A percentile compares a stretch with the other conserved stretches of the same genome.
These are phyloP conservation scores for Melanostoma mellinum DNA, from an alignment of 2,888 invertebrate genomes.

Conservation along the genomic window DNA sequence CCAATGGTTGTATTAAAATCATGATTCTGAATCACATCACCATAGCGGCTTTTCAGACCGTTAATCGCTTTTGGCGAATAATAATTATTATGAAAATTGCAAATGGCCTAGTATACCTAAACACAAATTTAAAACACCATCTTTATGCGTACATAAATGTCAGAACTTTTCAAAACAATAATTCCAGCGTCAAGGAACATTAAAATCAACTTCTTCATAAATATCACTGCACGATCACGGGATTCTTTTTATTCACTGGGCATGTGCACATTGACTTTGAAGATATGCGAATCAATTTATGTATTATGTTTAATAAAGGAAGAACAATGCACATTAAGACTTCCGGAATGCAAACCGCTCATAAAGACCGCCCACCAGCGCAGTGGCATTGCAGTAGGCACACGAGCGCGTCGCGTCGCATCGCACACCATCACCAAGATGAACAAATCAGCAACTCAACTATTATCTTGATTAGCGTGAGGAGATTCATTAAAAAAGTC, in stretches of 20 bases:
- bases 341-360: constrained; percentile 54
- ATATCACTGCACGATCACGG: constrained; percentile 41
- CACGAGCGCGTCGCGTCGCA: constrained; percentile 10
- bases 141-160: constrained; percentile 22
- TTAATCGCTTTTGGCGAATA: constrained; percentile 8
- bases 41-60: background rate
- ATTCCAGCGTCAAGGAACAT: constrained; percentile 54
- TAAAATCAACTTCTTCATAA: constrained; percentile 47
- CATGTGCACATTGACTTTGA: constrained; percentile 21
- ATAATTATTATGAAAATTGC: background rate
- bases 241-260: constrained; percentile 26
- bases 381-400: background rate
- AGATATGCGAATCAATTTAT: constrained; percentile 2
- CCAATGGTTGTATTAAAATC: constrained; percentile 2
- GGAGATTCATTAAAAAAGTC: constrained; percentile 67
- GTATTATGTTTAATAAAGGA: constrained; percentile 1
- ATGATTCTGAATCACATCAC: constrained; percentile 3
- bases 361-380: constrained; percentile 50
- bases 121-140: constrained; percentile 36
- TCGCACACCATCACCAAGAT: background rate
- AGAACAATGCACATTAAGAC: constrained; percentile 38
- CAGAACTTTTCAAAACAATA: constrained; percentile 18
- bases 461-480: constrained; percentile 44
- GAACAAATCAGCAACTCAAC: constrained; percentile 21
- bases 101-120: background rate